A percentile compares a stretch with the other conserved stretches of the same genome.
phyloP scores from a whole-genome alignment of 2,797 vertebrate genomes.

The Sebastes nivosus region DNA sequence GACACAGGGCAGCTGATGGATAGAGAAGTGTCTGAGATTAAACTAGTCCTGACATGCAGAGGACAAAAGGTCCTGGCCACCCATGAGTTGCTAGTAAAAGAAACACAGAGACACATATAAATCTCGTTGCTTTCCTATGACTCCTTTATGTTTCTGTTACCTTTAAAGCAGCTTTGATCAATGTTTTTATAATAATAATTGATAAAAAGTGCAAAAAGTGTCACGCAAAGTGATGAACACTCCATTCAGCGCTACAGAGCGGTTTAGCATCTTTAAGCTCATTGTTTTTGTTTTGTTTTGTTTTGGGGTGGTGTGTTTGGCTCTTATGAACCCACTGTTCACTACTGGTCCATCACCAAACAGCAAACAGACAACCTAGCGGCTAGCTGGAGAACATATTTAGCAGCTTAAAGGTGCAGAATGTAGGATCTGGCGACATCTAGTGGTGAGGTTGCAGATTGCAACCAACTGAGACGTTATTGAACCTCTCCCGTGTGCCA shows the following conservation, averaged over 20 bases:
- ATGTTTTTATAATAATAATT: neutral
- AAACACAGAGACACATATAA: too few relatives aligned
- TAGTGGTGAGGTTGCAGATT: too few relatives aligned
- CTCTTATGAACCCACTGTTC: neutral
- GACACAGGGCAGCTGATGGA: conserved; percentile 68
- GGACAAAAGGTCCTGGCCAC: conserved; percentile 51
- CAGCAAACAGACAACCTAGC: neutral
- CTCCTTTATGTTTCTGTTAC: neutral
- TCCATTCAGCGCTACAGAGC: neutral
- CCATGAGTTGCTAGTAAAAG: conserved; percentile 6
- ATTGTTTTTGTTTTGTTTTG: neutral
- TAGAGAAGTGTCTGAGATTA: conserved; percentile 42
- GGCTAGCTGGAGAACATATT: neutral
- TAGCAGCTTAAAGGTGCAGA: neutral
- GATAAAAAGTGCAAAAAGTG: neutral
- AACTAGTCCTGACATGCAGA: conserved; percentile 36
- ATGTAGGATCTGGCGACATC: too few relatives aligned
- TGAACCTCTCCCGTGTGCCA: too few relatives aligned
- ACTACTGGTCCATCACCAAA: neutral
- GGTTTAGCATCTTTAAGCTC: neutral
- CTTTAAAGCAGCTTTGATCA: neutral
- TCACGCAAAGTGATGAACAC: too few relatives aligned
- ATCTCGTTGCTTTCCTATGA: neutral
- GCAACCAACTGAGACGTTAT: too few relatives aligned
- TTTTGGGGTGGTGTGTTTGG: neutral